Evolutionary conservation across 2,888 invertebrate species (phyloP), one percentile per base, ranked within the genome.

Genomic region (Abrostola triplasia): DNA sequence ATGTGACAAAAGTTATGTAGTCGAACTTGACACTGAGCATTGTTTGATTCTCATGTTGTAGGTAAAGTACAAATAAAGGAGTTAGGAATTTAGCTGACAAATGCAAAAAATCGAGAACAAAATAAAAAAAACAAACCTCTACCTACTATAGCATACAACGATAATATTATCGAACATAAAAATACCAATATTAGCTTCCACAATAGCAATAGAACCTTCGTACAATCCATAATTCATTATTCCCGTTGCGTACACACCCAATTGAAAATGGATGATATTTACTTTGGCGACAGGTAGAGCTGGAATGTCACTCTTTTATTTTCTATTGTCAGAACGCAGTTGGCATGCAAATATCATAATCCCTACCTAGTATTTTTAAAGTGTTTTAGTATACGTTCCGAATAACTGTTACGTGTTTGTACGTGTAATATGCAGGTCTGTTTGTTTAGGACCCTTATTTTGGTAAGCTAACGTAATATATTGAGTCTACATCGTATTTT

Each of bases 261-360:
- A 76, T 74, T 76, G 78, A 75, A 64, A 65, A 42, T 60, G 65
- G 48, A 60, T 77, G 59, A 75, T 78, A 78, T 77, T 77, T 77
- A 76, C 65, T 76, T 73, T 67, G 67, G 64, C 64, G 55, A 65
- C 64, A 61, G 64, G 64, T 70, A 62, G 50, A 56, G 52, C 51
- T 24, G 36, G 58, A 72, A 67, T 52, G 49, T 57, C 50, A 56
- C 10, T 48, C 42, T 75, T 76, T 75, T 77, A 70, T 73, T 77
- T 66, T 66, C 67, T 70, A 70, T 75, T 75, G 65, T 77, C 41
- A 11, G 35, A 59, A 42, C 61, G 59, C 64, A 74, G 76, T 51
- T 61, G 49, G 59, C 68, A 68, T 74, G 68, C 59, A 71, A 71
- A 73, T 70, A 61, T 59, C 37, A 24, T 4, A 24, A 4, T 24